Base-by-base conservation (phyloP, 2,113 vertebrate species). In the Tragelaphus scriptus region DNA sequence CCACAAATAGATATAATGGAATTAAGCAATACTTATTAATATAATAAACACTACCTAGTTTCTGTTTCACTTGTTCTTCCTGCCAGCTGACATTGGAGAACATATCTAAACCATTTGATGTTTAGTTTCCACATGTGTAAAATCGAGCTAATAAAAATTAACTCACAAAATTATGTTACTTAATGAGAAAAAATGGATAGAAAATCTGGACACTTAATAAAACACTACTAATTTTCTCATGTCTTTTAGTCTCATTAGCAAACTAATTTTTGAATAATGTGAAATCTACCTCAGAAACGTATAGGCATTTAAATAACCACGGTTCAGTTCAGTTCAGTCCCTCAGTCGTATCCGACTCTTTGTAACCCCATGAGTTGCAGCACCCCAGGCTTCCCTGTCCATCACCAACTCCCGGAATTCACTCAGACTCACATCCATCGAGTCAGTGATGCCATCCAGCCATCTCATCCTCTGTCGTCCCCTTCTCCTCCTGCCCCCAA, bases 251-350 rank as follows among this genome's bases (percentile, higher is more conserved):
- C 19, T 90, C 53, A 81, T 89, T 61, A 90, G 7, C 26, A 90
- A 94, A 89, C 47, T 28, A 59, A 36, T 79, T 92, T 19, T 81
- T 71, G 49, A 21, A 9, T 53, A 65, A 53, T 80, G 12, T 75
- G 59, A 92, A 94, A 81, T 88, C 13, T 21, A 82, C 44, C 11
- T 28, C 51, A 61, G 65, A 75, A 63, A 56, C 0, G 23, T 13
- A 8, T 26, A 92, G 53, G 11, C 13, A 61, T 75, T 61, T 90
- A 92, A 96, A 36, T 85, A 79, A 28, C 21, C 30, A 87, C 21
- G 44, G 5, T 44, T 5, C 5, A 5, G 5, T 44, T 5, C 5
- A 5, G 5, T 44, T 5, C 5, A 5, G 5, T 44, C 44, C 5
- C 44, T 44, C 44, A 44, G 44, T 44, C 44, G 44, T 44, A 5